Conservation (phyloP, 1,140 invertebrate genomes). For the Lepidurus couesii region DNA sequence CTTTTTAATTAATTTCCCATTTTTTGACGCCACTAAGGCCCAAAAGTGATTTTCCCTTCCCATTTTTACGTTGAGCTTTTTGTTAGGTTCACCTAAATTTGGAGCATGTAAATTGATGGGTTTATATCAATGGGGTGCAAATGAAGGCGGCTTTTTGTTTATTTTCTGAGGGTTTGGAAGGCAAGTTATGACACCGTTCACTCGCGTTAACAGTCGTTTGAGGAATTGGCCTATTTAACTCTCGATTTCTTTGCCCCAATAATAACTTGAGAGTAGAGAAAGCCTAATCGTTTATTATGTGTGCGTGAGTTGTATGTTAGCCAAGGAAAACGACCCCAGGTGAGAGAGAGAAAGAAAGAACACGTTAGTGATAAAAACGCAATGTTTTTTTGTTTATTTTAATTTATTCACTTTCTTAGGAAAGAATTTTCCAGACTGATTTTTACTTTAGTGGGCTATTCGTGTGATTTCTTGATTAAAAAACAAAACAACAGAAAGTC, state of each 20-base stretch:
- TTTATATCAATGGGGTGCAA: too few relatives aligned
- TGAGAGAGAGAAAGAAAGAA: not conserved
- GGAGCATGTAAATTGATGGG: too few relatives aligned
- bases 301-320: not conserved
- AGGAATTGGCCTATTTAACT: not conserved
- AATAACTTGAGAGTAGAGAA: not conserved
- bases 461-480: too few relatives aligned
- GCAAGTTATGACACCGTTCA: too few relatives aligned
- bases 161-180: too few relatives aligned
- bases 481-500: not conserved
- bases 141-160: too few relatives aligned
- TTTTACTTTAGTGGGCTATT: not conserved
- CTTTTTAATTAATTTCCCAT: too few relatives aligned
- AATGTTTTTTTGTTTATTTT: not conserved
- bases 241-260: not conserved
- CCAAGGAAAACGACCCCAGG: not conserved
- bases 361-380: not conserved
- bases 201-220: not conserved
- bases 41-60: too few relatives aligned
- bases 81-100: too few relatives aligned
- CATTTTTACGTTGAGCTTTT: too few relatives aligned
- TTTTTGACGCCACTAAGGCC: too few relatives aligned
- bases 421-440: not conserved
- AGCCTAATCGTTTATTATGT: not conserved
- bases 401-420: not conserved